Base-by-base conservation (phyloP, 2,797 vertebrate genomes). In the Protosalanx chinensis region DNA sequence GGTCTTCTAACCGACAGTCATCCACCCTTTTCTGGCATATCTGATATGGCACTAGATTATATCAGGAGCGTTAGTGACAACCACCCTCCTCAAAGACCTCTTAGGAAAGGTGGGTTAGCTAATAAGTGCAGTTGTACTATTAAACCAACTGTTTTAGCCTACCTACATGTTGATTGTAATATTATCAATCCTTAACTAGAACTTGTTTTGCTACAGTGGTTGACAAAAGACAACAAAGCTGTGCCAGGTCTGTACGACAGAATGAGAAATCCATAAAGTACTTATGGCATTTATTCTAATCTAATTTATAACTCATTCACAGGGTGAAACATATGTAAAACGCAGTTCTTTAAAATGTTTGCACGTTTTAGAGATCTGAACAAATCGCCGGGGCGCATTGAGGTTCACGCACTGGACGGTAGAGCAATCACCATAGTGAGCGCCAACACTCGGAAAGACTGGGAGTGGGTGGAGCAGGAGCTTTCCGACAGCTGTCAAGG, bases 401-500 rank as follows among this genome's bases (percentile, higher is more conserved):
- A 82, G 70, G 72, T 77, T 33, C 23, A 16, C 0, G 8, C 41
- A 30, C 67, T 70, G 77, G 85, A 84, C 78, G 72, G 83, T 78
- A 84, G 84, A 85, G 84, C 81, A 76, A 86, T 90, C 82, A 83
- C 84, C 76, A 72, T 74, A 68, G 83, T 72, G 79, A 85, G 74
- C 64, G 18, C 80, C 76, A 77, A 74, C 72, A 82, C 80, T 68
- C 86, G 84, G 85, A 89, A 86, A 77, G 88, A 89, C 81, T 84
- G 85, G 86, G 72, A 84, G 79, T 82, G 79, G 90, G 87, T 72
- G 89, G 85, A 82, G 85, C 76, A 58, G 78, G 85, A 71, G 66
- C 77, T 78, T 80, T 85, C 76, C 72, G 77, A 88, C 88, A 87
- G 82, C 88, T 91, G 85, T 88, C 84, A 80, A 77, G 79, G 85